phyloP scores from a whole-genome alignment of 2,113 vertebrate genomes.

The Pavo muticus region DNA sequence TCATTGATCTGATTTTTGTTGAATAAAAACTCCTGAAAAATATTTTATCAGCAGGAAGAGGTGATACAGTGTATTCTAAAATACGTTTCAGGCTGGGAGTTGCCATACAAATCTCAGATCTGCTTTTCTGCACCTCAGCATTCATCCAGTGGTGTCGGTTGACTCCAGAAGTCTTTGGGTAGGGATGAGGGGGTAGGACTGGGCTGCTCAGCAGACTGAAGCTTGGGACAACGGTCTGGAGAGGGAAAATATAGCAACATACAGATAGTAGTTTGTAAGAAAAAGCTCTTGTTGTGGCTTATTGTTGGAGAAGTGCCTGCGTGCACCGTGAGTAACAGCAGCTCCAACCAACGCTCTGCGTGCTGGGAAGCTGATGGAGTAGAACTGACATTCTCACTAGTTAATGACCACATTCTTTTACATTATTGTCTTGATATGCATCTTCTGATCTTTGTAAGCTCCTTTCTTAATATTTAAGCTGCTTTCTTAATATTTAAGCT shows the following conservation, averaged over 20 bases:
- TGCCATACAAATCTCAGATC: background rate
- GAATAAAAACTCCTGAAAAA: background rate
- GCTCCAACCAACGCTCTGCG: background rate
- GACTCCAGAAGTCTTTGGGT: background rate
- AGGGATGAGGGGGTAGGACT: rapidly evolving
- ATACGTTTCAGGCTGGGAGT: background rate
- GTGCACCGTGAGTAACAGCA: background rate
- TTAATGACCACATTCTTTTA: background rate
- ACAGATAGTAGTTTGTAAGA: background rate
- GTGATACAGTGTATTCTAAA: background rate
- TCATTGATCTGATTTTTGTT: background rate
- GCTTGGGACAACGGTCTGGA: background rate
- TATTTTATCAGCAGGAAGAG: background rate
- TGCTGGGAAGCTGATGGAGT: background rate
- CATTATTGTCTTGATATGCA: background rate
- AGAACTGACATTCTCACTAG: background rate
- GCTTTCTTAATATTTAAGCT: background rate
- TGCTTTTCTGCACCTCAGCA: background rate
- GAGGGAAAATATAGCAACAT: background rate
- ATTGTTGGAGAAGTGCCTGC: background rate
- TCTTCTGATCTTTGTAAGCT: background rate
- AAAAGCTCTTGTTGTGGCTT: background rate
- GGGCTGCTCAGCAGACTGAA: too few relatives aligned
- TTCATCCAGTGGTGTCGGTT: too few relatives aligned
- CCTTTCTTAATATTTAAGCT: background rate